Percentiles rank a stretch among this genome's conserved stretches.
Evolutionary conservation across 1,140 invertebrate species (phyloP).

Genomic region (Apis dorsata): DNA sequence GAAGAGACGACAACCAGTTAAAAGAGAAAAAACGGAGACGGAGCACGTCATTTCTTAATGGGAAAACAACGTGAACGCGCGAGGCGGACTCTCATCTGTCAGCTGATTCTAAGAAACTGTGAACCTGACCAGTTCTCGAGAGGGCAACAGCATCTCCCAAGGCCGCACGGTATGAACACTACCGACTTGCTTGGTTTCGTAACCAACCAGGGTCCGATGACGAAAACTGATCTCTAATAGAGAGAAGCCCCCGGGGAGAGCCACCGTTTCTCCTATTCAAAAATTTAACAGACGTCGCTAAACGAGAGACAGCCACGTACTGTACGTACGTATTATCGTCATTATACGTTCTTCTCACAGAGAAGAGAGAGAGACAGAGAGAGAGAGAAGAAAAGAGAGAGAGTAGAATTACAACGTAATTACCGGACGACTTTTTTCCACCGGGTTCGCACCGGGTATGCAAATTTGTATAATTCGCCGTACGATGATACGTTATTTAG

Average conservation of each 20-base stretch:
- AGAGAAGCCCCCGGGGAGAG: not conserved
- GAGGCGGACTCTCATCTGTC: conserved; percentile 42
- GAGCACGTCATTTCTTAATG: conserved; percentile 24
- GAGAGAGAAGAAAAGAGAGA: not conserved
- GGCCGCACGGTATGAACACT: conserved; percentile 41
- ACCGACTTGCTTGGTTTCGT: not conserved
- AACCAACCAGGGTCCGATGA: conserved; percentile 33
- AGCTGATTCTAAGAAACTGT: conserved; percentile 57
- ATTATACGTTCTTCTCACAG: not conserved
- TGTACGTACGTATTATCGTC: not conserved
- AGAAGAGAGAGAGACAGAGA: not conserved
- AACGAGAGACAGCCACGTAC: not conserved
- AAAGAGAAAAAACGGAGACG: not conserved
- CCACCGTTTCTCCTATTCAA: not conserved
- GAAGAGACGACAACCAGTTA: no score
- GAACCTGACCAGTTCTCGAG: conserved; percentile 54
- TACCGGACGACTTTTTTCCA: conserved; percentile 3
- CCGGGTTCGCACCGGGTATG: conserved; percentile 3
- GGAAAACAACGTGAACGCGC: conserved; percentile 44
- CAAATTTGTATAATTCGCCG: conserved; percentile 38
- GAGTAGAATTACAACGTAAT: conserved; percentile 22
- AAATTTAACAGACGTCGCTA: not conserved
- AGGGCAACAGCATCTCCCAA: conserved; percentile 59
- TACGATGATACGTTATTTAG: conserved; percentile 48
- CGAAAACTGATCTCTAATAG: conserved; percentile 13